Evolutionary conservation across 2,888 invertebrate species (phyloP).

Genomic region (Cyaniris semiargus): DNA sequence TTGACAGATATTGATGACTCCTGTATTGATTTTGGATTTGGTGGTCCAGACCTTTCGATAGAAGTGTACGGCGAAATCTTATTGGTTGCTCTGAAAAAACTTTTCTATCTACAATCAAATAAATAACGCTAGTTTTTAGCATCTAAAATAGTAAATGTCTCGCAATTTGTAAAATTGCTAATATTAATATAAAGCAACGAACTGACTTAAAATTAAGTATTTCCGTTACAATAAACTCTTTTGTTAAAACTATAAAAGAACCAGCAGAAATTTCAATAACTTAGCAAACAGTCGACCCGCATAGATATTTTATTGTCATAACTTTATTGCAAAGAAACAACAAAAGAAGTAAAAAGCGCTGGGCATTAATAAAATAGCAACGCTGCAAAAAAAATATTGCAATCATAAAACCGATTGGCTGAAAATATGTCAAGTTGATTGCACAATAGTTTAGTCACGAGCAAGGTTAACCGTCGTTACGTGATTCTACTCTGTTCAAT

Average conservation of each 20-base stretch:
- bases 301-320: constrained; percentile 8
- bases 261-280: not conserved
- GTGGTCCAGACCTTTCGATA: not conserved
- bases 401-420: constrained; percentile 44
- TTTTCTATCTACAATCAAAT: not conserved
- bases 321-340: constrained; percentile 15
- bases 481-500: constrained; percentile 47
- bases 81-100: not conserved
- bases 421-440: constrained; percentile 45
- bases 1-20: constrained; percentile 7
- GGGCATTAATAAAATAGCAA: constrained; percentile 15
- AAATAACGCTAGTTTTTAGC: not conserved
- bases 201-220: too few species aligned
- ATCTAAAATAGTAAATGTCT: not conserved
- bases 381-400: constrained; percentile 38
- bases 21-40: constrained; percentile 1
- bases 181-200: too few species aligned
- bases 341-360: constrained; percentile 26
- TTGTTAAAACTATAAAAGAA: not conserved
- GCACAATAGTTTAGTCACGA: constrained; percentile 48
- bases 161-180: not conserved
- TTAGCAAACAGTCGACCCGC: constrained; percentile 19
- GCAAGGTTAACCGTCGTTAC: constrained; percentile 57
- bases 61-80: not conserved
- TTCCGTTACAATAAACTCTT: not conserved